These are phyloP conservation scores for Rhea americana DNA, from an alignment of 2,113 vertebrate genomes.

Conservation along the genomic window DNA sequence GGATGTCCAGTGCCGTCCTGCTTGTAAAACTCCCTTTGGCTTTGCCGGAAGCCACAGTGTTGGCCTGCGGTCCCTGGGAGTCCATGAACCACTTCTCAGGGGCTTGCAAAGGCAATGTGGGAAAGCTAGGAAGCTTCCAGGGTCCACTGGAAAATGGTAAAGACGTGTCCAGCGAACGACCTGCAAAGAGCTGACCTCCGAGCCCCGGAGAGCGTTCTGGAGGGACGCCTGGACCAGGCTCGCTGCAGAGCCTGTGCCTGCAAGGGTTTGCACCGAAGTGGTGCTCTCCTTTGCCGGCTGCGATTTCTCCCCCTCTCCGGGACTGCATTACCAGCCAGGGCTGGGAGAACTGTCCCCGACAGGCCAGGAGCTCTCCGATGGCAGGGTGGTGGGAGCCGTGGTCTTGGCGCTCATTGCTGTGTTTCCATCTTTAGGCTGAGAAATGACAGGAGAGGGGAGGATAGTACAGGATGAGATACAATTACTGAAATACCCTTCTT, in stretches of 20 bases:
- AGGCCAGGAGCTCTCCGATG: background rate
- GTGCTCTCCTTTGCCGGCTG: background rate
- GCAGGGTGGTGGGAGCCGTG: background rate
- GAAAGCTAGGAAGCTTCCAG: background rate
- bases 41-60: background rate
- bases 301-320: background rate
- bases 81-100: fast-evolving
- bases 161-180: background rate
- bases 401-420: background rate
- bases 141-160: fast-evolving
- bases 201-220: background rate
- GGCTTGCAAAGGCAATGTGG: background rate
- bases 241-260: background rate
- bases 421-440: background rate
- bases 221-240: background rate
- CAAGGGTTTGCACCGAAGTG: background rate
- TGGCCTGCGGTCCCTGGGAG: background rate
- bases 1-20: fast-evolving
- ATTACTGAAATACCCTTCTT: background rate
- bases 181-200: no score
- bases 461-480: background rate
- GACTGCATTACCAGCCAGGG: background rate
- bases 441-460: background rate
- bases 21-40: background rate
- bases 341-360: background rate